phyloP scores from a whole-genome alignment of 1,140 invertebrate species.

The Drosophila nebulosa region DNA sequence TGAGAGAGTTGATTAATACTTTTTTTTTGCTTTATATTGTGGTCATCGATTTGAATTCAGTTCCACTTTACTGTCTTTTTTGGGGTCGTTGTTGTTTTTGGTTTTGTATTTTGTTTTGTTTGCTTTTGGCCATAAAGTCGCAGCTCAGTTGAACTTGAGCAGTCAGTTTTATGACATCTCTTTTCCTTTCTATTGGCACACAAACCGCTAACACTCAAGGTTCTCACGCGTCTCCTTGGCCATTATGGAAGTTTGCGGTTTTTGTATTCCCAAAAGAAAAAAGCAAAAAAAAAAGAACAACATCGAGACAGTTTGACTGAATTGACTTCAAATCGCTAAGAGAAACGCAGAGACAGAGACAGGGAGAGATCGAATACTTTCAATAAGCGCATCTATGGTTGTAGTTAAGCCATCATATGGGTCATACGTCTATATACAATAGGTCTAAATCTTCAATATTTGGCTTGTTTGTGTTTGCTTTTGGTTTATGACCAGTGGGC shows the following conservation, averaged over 20 bases:
- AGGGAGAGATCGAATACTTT: too few species aligned
- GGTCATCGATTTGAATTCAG: slow-evolving; percentile 26
- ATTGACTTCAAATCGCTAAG: neutral
- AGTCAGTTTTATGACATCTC: slow-evolving; percentile 21
- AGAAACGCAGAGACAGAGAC: neutral
- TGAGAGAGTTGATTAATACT: too few species aligned
- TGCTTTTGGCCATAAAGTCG: neutral
- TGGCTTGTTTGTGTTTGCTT: slow-evolving; percentile 26
- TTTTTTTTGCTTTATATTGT: slow-evolving; percentile 2
- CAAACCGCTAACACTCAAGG: slow-evolving; percentile 8
- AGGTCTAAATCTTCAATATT: slow-evolving; percentile 6
- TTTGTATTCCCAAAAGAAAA: neutral
- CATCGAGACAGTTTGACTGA: neutral
- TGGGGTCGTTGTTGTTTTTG: too few species aligned
- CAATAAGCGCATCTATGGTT: too few species aligned
- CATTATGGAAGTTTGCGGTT: neutral
- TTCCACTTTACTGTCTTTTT: neutral
- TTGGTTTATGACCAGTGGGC: slow-evolving; percentile 58
- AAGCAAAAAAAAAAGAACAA: too few species aligned
- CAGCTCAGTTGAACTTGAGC: slow-evolving; percentile 38
- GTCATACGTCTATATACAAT: too few species aligned
- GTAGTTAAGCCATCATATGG: neutral
- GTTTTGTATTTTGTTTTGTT: slow-evolving; percentile 1
- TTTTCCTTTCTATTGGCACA: slow-evolving; percentile 20
- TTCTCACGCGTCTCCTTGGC: slow-evolving; percentile 25